Percentiles rank a stretch among this genome's conserved stretches.
phyloP scores from a whole-genome alignment of 2,113 vertebrate species.

The Accipiter cooperii region DNA sequence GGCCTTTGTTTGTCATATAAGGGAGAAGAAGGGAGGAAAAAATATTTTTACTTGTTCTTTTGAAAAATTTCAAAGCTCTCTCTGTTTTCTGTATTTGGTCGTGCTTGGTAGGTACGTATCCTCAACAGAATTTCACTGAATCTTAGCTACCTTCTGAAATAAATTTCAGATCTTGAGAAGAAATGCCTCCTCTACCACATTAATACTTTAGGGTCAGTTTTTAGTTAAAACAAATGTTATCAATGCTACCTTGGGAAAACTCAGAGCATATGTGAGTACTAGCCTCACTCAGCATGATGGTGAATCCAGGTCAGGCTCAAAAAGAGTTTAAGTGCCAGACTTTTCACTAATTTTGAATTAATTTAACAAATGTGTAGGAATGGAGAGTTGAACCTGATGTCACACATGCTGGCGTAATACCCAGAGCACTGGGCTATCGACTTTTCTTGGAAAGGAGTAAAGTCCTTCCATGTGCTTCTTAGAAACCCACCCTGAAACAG shows the following conservation, averaged over 20 bases:
- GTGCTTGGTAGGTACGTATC: fast-evolving
- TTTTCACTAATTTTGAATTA: background rate
- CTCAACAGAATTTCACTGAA: background rate
- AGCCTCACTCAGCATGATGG: background rate
- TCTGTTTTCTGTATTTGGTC: background rate
- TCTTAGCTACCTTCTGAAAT: background rate
- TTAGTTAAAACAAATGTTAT: background rate
- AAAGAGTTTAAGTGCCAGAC: background rate
- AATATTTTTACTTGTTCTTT: background rate
- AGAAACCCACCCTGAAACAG: background rate
- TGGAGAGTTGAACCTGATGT: background rate
- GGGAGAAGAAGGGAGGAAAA: background rate
- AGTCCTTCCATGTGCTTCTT: background rate
- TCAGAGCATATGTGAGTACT: background rate
- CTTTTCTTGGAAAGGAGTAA: background rate
- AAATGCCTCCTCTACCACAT: background rate
- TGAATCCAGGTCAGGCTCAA: background rate
- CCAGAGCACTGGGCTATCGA: background rate
- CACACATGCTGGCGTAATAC: fast-evolving
- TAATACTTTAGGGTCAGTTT: background rate
- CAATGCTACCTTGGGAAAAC: background rate
- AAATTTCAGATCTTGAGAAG: background rate
- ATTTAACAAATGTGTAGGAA: background rate
- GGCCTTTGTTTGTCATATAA: background rate
- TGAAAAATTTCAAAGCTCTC: background rate